phyloP scores from a whole-genome alignment of 1,140 invertebrate species.

The Caenorhabditis brenneri region DNA sequence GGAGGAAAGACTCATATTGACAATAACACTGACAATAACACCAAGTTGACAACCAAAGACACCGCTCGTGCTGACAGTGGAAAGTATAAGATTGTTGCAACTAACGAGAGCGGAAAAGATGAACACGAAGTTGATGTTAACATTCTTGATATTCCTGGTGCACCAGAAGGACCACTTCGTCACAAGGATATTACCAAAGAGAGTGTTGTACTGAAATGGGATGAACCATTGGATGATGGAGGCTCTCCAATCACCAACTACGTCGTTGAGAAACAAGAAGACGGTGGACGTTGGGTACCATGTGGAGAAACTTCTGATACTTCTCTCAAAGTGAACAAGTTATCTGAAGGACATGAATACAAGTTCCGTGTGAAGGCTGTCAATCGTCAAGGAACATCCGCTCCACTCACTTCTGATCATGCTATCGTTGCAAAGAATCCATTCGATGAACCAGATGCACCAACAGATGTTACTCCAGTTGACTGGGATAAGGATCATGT shows the following conservation, averaged over 20 bases:
- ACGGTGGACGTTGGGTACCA: constrained; percentile 71
- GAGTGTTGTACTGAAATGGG: constrained; percentile 73
- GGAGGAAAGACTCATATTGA: constrained; percentile 69
- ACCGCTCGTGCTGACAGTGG: constrained; percentile 78
- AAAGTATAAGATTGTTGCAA: constrained; percentile 86
- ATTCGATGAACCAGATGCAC: constrained; percentile 91
- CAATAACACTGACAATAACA: constrained; percentile 69
- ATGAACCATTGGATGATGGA: constrained; percentile 72
- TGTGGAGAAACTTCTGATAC: constrained; percentile 85
- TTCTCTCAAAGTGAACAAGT: constrained; percentile 76
- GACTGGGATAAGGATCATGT: constrained; percentile 92
- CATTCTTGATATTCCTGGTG: constrained; percentile 78
- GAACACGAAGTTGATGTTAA: constrained; percentile 88
- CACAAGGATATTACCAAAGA: constrained; percentile 73
- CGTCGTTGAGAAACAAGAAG: constrained; percentile 89
- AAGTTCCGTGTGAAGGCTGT: constrained; percentile 87
- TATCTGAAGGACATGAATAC: constrained; percentile 95
- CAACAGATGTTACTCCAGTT: constrained; percentile 84
- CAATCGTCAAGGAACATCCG: constrained; percentile 93
- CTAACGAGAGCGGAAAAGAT: constrained; percentile 90
- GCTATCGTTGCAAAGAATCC: constrained; percentile 93
- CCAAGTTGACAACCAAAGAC: constrained; percentile 76
- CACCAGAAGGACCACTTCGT: constrained; percentile 73
- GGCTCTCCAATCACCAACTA: constrained; percentile 88
- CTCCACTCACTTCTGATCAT: constrained; percentile 84